Percentiles rank a stretch among this genome's conserved stretches.
Conservation (phyloP, 2,113 vertebrate species). For the Thunnus thynnus region DNA sequence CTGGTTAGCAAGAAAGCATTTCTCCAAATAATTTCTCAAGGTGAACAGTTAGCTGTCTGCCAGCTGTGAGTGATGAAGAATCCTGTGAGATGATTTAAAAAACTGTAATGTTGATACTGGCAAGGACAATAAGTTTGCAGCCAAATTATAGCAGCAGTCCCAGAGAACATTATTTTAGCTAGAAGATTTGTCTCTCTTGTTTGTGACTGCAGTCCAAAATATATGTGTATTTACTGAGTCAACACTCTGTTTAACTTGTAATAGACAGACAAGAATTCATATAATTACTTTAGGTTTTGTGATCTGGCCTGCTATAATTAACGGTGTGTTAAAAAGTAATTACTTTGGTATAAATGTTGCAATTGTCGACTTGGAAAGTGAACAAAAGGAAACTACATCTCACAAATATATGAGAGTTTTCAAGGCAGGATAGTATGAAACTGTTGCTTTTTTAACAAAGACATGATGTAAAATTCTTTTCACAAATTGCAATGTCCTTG, state of each 20-base stretch:
- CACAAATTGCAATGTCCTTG: constrained; percentile 41
- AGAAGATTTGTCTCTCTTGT: neutral
- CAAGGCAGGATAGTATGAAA: neutral
- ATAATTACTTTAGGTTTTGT: neutral
- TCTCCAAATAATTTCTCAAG: neutral
- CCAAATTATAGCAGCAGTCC: neutral
- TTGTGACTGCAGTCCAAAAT: neutral
- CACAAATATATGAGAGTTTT: neutral
- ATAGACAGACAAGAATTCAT: neutral
- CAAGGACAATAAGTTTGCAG: too few species aligned
- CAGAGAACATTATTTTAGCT: neutral
- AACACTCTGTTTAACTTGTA: too few species aligned
- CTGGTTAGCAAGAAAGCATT: neutral
- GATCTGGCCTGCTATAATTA: neutral
- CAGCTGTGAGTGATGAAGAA: neutral
- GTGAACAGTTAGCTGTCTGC: neutral
- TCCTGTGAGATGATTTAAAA: neutral
- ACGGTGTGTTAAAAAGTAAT: neutral
- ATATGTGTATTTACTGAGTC: neutral
- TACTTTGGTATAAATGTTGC: too few species aligned
- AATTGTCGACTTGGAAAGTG: neutral
- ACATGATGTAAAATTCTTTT: constrained; percentile 40
- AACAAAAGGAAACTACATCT: neutral
- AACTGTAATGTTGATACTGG: too few species aligned
- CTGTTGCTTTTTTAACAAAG: neutral